Percentiles rank a stretch among this genome's conserved stretches.
These are phyloP conservation scores for Patiria pectinifera DNA, from an alignment of 53 echinoderm and acorn worm species.

Conservation along the genomic window DNA sequence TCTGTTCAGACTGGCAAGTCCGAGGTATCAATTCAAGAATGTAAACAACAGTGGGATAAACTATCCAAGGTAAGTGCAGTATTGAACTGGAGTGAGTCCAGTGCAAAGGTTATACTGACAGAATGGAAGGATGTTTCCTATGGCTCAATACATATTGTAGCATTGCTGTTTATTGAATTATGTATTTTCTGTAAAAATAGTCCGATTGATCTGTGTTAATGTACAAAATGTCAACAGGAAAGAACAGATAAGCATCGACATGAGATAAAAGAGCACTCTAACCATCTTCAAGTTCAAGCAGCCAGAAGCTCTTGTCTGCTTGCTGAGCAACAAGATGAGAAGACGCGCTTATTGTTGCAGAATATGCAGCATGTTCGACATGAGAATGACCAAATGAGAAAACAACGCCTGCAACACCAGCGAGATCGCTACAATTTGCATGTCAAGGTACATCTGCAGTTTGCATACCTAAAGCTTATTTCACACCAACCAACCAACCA, in stretches of 20 bases:
- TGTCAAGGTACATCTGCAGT: conserved; percentile 65
- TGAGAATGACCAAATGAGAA: conserved; percentile 79
- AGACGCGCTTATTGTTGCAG: conserved; percentile 60
- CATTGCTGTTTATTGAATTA: no score
- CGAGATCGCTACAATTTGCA: conserved; percentile 82
- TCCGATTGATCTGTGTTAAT: neutral
- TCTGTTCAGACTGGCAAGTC: conserved; percentile 35
- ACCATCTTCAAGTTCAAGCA: conserved; percentile 17
- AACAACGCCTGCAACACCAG: conserved; percentile 70
- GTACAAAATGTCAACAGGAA: conserved; percentile 53
- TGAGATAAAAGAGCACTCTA: conserved; percentile 49
- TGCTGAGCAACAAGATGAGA: conserved; percentile 62
- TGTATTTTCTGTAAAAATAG: neutral
- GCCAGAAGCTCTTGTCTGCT: conserved; percentile 1
- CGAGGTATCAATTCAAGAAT: conserved; percentile 70
- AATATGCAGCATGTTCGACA: conserved; percentile 67
- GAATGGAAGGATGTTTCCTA: no score
- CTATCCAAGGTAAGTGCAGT: conserved; percentile 64
- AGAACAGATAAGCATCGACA: conserved; percentile 61
- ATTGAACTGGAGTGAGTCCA: neutral
- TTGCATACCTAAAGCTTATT: neutral
- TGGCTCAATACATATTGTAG: no score
- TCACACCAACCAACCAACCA: neutral
- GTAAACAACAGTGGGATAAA: conserved; percentile 72
- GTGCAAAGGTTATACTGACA: no score